phyloP scores from a whole-genome alignment of 92 coral and sea anemone genomes.

The Micromussa lordhowensis region DNA sequence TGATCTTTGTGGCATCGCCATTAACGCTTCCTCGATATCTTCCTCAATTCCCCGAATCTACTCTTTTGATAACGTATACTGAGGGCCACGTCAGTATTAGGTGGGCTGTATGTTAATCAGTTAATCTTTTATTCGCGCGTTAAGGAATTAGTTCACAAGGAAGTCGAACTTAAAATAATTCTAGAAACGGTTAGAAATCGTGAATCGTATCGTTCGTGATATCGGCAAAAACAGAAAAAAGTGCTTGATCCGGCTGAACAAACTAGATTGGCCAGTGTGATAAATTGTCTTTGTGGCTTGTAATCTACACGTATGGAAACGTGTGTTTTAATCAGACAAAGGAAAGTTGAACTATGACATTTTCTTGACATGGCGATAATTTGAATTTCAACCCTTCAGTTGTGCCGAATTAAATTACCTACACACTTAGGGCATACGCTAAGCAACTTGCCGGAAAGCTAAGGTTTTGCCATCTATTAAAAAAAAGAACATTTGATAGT shows the following conservation, averaged over 20 bases:
- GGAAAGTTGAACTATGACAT: background rate
- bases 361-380: background rate
- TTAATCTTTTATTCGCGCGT: background rate
- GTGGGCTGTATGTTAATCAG: background rate
- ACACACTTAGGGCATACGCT: no score
- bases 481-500: background rate
- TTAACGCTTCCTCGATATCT: background rate
- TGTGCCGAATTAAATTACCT: no score
- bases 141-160: slow-evolving; percentile 6
- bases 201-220: background rate
- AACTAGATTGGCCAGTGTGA: background rate
- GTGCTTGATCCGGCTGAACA: background rate
- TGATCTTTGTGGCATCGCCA: background rate
- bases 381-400: background rate
- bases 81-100: slow-evolving; percentile 8
- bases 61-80: background rate
- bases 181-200: background rate
- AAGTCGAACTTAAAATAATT: background rate
- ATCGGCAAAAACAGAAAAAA: background rate
- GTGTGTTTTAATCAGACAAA: background rate
- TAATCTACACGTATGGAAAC: background rate
- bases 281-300: background rate
- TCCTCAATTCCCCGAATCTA: background rate
- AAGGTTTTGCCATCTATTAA: background rate
- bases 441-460: background rate